These are phyloP conservation scores for Gracilinanus agilis DNA, from an alignment of 2,113 vertebrate species.

Conservation along the genomic window DNA sequence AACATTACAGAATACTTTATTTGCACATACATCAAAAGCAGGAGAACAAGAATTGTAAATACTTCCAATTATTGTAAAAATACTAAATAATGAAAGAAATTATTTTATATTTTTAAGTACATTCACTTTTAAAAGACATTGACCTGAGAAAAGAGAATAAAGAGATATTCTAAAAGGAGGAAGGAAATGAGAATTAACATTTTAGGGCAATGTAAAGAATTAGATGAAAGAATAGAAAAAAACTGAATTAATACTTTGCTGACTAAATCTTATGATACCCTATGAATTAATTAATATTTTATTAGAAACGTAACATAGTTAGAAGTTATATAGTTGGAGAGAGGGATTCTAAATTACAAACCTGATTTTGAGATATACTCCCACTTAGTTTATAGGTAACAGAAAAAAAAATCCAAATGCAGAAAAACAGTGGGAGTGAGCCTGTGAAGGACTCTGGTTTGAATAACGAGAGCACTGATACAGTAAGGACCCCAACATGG, in stretches of 20 bases:
- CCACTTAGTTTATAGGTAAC: neutral
- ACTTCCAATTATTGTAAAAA: neutral
- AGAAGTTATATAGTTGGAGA: neutral
- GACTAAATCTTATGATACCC: neutral
- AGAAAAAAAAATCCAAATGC: too few species aligned
- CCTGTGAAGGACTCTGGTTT: neutral
- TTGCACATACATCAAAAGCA: neutral
- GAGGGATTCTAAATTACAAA: neutral
- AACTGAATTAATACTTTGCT: neutral
- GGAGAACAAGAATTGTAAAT: neutral
- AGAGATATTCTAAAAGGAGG: neutral
- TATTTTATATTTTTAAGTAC: neutral
- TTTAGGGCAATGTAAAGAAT: neutral
- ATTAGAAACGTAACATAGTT: neutral
- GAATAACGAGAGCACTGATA: neutral
- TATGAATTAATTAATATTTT: neutral
- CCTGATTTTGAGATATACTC: neutral
- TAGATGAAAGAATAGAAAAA: neutral
- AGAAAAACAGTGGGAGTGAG: neutral
- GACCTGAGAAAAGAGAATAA: neutral
- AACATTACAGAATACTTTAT: neutral
- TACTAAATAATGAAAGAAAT: neutral
- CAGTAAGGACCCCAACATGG: neutral
- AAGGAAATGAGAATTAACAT: neutral
- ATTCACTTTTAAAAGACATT: neutral